Conservation (phyloP, 2,113 vertebrate species). For the Mustela nigripes region DNA sequence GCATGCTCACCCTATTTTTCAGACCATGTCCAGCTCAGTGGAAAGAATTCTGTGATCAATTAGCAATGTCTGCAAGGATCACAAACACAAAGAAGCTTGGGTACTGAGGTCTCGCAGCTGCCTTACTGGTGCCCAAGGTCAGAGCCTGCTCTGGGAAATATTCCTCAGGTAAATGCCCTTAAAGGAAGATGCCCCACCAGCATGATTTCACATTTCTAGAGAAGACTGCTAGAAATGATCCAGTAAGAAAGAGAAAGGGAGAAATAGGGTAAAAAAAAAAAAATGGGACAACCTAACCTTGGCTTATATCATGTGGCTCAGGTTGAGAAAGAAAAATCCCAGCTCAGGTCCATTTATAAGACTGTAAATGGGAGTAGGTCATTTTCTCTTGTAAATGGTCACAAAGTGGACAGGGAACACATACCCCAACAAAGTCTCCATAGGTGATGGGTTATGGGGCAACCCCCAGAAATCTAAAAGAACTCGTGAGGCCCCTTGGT, state of each 20-base stretch:
- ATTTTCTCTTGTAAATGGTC: not conserved
- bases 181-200: not conserved
- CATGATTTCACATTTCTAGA: not conserved
- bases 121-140: not conserved
- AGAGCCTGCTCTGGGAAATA: not conserved
- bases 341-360: not conserved
- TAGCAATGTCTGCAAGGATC: conserved; percentile 33
- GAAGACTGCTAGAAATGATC: not conserved
- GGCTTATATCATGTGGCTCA: not conserved
- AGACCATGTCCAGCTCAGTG: not conserved
- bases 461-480: not conserved
- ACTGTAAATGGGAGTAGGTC: not conserved
- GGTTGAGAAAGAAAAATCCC: not conserved
- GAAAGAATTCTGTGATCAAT: not conserved
- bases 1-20: not conserved
- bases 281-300: not conserved
- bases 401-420: not conserved
- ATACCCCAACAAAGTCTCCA: not conserved
- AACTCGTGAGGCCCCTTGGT: not conserved
- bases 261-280: not conserved
- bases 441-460: not conserved
- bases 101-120: fast-evolving
- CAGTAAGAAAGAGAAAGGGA: not conserved
- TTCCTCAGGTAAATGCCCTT: not conserved
- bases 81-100: not conserved